A percentile compares a stretch with the other conserved stretches of the same genome.
phyloP scores from a whole-genome alignment of 2,797 vertebrate genomes.

The Tachyglossus aculeatus region DNA sequence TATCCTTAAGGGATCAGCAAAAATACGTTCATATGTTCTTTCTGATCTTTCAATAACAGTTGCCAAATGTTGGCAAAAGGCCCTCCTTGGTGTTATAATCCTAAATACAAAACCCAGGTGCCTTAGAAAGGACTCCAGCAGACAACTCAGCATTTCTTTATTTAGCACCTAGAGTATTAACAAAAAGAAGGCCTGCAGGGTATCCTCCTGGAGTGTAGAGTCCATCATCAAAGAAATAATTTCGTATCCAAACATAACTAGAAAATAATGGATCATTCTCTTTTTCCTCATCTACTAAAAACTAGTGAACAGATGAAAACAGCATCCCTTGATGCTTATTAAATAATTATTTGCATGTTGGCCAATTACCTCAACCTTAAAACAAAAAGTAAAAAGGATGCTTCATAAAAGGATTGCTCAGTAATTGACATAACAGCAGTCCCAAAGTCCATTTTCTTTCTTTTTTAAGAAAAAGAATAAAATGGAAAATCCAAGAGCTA shows the following conservation, averaged over 20 bases:
- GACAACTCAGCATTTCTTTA: neutral
- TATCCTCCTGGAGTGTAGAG: neutral
- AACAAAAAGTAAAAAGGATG: neutral
- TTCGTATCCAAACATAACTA: neutral
- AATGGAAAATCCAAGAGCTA: neutral
- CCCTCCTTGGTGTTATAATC: neutral
- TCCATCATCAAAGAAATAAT: neutral
- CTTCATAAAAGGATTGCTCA: neutral
- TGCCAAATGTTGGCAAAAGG: neutral
- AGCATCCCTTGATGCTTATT: neutral
- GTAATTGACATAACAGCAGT: neutral
- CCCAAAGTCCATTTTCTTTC: no score
- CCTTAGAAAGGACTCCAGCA: neutral
- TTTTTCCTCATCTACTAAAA: neutral
- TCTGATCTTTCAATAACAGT: slow-evolving; percentile 9
- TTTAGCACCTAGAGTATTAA: neutral
- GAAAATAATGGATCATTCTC: neutral
- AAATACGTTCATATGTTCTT: slow-evolving; percentile 1
- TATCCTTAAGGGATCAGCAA: neutral
- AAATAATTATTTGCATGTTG: neutral
- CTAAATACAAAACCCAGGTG: neutral
- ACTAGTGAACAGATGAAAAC: neutral
- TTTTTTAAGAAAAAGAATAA: neutral
- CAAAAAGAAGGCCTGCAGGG: neutral
- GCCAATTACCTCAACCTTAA: neutral